These are phyloP conservation scores for Luidia sarsii DNA, from an alignment of 53 echinoderm and acorn worm species.

Conservation along the genomic window DNA sequence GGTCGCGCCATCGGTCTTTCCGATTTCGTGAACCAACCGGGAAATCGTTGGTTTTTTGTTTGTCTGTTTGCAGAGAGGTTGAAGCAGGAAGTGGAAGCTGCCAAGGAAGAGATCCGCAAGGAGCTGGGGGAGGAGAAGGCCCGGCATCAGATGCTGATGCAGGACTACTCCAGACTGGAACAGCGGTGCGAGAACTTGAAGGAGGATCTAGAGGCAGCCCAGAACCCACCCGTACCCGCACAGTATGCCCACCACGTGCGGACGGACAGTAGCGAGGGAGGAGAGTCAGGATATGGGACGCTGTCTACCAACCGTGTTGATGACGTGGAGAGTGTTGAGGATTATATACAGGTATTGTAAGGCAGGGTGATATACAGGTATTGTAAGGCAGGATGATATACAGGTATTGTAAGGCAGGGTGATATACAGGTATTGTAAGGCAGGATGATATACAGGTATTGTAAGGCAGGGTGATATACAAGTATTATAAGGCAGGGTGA, in stretches of 20 bases:
- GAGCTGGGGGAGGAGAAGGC: constrained; percentile 83
- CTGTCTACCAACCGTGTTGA: constrained; percentile 81
- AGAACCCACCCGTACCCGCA: constrained; percentile 57
- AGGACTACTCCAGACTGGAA: constrained; percentile 90
- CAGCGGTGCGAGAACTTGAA: constrained; percentile 93
- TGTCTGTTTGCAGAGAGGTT: constrained; percentile 21
- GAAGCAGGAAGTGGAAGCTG: constrained; percentile 53
- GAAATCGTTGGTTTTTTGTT: no score
- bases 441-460: no score
- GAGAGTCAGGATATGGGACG: constrained; percentile 94
- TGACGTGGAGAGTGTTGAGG: constrained; percentile 82
- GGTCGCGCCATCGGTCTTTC: no score
- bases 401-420: no score
- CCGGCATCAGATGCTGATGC: constrained; percentile 90
- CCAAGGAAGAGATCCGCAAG: constrained; percentile 61
- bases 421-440: no score
- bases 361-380: no score
- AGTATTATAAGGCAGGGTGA: no score
- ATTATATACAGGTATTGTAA: constrained; percentile 89
- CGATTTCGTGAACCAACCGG: no score
- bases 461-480: no score
- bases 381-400: no score
- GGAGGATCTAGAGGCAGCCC: constrained; percentile 86
- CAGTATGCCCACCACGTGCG: constrained; percentile 53
- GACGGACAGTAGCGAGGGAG: constrained; percentile 87